phyloP scores from a whole-genome alignment of 2,888 invertebrate genomes.

The Bombylius major region DNA sequence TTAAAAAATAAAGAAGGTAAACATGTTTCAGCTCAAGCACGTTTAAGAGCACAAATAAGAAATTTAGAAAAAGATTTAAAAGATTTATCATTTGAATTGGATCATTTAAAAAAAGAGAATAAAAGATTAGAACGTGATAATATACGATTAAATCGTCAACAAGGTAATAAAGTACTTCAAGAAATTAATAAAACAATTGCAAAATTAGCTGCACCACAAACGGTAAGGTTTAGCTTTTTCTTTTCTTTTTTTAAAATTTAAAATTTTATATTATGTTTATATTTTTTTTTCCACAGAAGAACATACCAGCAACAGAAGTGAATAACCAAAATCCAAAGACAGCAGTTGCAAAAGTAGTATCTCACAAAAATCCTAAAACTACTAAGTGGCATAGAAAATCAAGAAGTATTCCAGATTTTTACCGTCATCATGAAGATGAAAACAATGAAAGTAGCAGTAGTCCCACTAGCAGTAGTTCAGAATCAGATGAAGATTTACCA shows the following conservation, averaged over 20 bases:
- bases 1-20: conserved; percentile 59
- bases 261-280: not conserved
- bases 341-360: conserved; percentile 8
- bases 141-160: conserved; percentile 41
- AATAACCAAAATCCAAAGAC: conserved; percentile 17
- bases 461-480: too few species aligned
- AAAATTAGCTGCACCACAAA: conserved; percentile 29
- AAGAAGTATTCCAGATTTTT: conserved; percentile 41
- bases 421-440: not conserved
- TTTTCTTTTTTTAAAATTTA: not conserved
- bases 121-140: conserved; percentile 48
- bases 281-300: not conserved
- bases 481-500: too few species aligned
- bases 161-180: conserved; percentile 62
- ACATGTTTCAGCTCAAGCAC: conserved; percentile 56
- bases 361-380: conserved; percentile 19
- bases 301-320: conserved; percentile 1
- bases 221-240: conserved; percentile 17
- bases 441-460: too few species aligned
- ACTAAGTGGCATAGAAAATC: conserved; percentile 34
- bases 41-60: conserved; percentile 61
- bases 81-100: conserved; percentile 50
- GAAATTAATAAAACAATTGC: conserved; percentile 57
- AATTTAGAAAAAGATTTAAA: conserved; percentile 57
- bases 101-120: conserved; percentile 54